phyloP scores from a whole-genome alignment of 2,113 vertebrate species.

The Forbesichthys agassizii region DNA sequence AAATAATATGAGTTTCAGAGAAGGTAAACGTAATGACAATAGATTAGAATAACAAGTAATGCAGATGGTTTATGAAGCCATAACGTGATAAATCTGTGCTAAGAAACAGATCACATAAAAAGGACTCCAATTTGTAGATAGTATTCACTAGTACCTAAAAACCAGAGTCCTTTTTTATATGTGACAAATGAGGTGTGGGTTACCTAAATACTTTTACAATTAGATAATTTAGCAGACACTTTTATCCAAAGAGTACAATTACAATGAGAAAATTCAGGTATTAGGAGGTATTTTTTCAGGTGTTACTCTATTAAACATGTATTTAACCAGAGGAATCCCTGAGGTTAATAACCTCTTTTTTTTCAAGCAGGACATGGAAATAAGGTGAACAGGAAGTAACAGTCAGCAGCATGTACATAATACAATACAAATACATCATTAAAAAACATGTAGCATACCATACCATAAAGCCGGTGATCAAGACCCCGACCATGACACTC shows the following conservation, averaged over 20 bases:
- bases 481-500: too few relatives aligned
- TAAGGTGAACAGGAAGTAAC: too few relatives aligned
- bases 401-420: too few relatives aligned
- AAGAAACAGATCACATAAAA: background rate
- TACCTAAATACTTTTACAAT: too few relatives aligned
- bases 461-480: too few relatives aligned
- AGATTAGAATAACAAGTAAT: background rate
- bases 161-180: too few relatives aligned
- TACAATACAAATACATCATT: too few relatives aligned
- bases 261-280: constrained; percentile 1
- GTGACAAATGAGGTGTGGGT: constrained; percentile 10
- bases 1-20: background rate
- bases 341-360: too few relatives aligned
- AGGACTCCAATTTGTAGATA: background rate
- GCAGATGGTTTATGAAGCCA: background rate
- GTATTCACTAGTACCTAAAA: background rate
- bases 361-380: too few relatives aligned
- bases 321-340: too few relatives aligned
- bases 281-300: background rate
- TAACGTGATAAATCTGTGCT: background rate
- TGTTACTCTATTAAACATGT: too few relatives aligned
- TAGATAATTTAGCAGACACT: background rate
- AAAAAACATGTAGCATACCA: too few relatives aligned
- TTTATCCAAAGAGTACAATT: background rate
- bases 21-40: background rate